Base-by-base conservation (phyloP, 2,888 invertebrate genomes). In the Diarsia rubi region DNA sequence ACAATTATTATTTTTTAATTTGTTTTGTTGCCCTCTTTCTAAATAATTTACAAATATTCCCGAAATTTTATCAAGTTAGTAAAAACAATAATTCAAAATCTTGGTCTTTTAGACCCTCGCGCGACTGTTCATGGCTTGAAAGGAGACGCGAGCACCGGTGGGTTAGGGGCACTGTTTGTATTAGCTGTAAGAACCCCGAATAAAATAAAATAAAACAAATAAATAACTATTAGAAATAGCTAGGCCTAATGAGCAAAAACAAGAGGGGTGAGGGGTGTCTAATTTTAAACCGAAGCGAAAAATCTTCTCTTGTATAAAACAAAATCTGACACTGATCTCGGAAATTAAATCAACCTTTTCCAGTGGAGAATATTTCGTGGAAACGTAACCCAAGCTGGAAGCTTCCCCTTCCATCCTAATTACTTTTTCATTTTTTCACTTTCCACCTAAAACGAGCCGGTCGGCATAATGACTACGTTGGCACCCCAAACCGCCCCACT, bases 371-470 rank as follows among this genome's bases (percentile, higher is more conserved):
- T 74, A 75, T 79, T 79, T 75, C 19, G 49, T 64, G 68, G 47
- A 66, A 87, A 72, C 42, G 72, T 65, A 73, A 74, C 76, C 73
- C n/a, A n/a, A n/a, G n/a, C n/a, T n/a, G n/a, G n/a, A 66, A 62
- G 73, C 66, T 63, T 64, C 73, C 75, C 68, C 24, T 78, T 68
- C 78, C 66, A 65, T n/a, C 75, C 75, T 87, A 86, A 87, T 87
- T 82, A 80, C 86, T 78, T 87, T 87, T 83, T 73, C 63, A 81
- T 67, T 78, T 87, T 87, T 83, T 71, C 75, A 74, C 77, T 87
- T 78, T 60, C 66, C 74, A 52, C 65, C 66, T 44, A 60, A 74
- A 81, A 71, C 71, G 75, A 73, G 57, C 54, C 75, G 81, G 68
- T 63, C 54, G 79, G 68, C 69, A 73, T 87, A 81, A 85, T 83